phyloP scores from a whole-genome alignment of 2,888 invertebrate species.

The Calameuta pallipes region DNA sequence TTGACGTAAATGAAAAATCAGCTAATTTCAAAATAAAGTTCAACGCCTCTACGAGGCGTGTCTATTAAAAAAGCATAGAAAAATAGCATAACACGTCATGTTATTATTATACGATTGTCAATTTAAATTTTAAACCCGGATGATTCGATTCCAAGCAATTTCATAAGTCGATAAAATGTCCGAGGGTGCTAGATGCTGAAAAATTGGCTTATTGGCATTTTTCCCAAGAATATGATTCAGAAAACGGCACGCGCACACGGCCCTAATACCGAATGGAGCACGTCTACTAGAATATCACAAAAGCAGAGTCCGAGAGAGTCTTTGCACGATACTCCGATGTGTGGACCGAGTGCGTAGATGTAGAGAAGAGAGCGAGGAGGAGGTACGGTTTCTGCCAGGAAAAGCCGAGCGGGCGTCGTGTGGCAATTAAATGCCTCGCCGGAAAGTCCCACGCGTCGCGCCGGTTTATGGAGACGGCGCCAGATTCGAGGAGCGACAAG shows the following conservation, averaged over 20 bases:
- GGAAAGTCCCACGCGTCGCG: constrained; percentile 34
- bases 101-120: background rate
- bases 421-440: constrained; percentile 15
- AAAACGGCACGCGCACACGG: background rate
- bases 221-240: background rate
- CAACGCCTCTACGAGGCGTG: background rate
- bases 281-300: background rate
- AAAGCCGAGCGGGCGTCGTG: constrained; percentile 3
- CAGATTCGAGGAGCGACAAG: constrained; percentile 30
- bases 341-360: background rate
- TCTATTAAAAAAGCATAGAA: background rate
- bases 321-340: background rate
- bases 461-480: constrained; percentile 33
- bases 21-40: background rate
- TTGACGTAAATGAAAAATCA: background rate
- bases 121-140: background rate
- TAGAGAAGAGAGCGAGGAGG: background rate
- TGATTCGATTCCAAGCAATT: background rate
- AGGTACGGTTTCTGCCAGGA: background rate
- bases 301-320: background rate
- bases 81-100: background rate
- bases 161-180: background rate
- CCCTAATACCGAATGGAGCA: background rate
- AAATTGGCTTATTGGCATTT: background rate
- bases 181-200: background rate